Base-by-base conservation (phyloP, 2,888 invertebrate species). In the Coenonympha glycerion region DNA sequence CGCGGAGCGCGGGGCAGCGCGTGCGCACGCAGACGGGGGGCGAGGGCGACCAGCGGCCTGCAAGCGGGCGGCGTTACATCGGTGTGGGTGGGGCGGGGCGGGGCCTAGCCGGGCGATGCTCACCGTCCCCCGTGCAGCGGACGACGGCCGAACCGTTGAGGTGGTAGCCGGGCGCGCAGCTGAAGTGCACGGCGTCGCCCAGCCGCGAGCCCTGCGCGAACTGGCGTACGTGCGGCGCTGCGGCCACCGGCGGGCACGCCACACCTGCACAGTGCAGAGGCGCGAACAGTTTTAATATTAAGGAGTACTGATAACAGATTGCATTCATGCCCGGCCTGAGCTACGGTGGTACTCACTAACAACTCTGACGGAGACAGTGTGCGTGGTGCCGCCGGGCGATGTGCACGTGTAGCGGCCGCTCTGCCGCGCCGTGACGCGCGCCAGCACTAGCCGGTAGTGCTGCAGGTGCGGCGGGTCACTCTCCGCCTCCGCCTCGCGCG, bases 361-460 rank as follows among this genome's bases (percentile, higher is more conserved):
- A 76, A 96, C 94, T 76, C 89, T 90, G 63, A 94, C 87, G 54
- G 87, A 79, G 61, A 94, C 88, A 47, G 92, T 92, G 79, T 94
- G 93, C 45, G 94, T 94, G 60, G 93, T 90, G 28, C 95, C 95
- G 48, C 91, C 88, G 3, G 95, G 94, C 0, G 95, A 92, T 3
- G 95, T 92, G 76, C 95, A 96, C 0, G 95, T 95, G 76, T 93
- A 95, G 55, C 92, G 91, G 47, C 95, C 95, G 26, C 93, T 92
- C 81, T 95, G 95, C 48, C 93, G 92, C n/a, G 90, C 89, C 64
- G 94, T 93, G 65, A 94, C 92, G 75, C 94, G 94, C 79, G 91
- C 92, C 68, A 96, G 91, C 61, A 92, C 93, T 58, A 96, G 86
- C 4, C 95, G 90, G 81, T 93, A 95, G 69, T 94, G 93, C 74